These are phyloP conservation scores for Papilio xuthus DNA, from an alignment of 1,140 invertebrate species.

Conservation along the genomic window DNA sequence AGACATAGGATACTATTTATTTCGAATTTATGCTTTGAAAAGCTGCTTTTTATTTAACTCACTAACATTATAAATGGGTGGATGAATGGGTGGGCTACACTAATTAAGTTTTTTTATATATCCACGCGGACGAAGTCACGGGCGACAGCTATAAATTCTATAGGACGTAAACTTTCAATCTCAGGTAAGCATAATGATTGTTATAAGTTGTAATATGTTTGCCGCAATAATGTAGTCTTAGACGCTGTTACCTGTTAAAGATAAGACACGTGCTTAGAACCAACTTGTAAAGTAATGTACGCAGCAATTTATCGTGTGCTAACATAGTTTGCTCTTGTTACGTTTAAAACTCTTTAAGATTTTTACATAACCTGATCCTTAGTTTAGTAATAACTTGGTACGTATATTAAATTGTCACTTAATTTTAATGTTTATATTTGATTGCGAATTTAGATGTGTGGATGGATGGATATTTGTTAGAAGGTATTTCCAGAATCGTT, in stretches of 20 bases:
- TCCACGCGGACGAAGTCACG: no score
- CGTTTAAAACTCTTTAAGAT: background rate
- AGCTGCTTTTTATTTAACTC: no score
- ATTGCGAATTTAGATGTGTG: no score
- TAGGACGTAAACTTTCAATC: background rate
- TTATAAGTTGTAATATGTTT: conserved; percentile 16
- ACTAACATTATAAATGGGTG: no score
- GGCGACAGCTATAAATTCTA: background rate
- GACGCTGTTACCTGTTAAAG: background rate
- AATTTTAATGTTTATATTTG: no score
- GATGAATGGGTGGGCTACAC: no score
- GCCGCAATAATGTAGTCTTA: background rate
- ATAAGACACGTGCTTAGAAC: conserved; percentile 16
- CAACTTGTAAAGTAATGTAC: conserved; percentile 10
- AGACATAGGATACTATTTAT: no score
- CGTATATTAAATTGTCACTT: background rate
- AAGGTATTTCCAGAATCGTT: no score
- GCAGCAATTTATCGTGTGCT: background rate
- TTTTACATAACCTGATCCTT: background rate
- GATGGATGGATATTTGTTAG: no score
- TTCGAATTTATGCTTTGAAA: no score
- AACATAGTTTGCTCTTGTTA: conserved; percentile 6
- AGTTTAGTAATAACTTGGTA: background rate
- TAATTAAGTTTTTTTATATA: no score
- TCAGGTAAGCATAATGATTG: background rate